Conservation (phyloP, 1,140 invertebrate species). For the Bombus confusus region DNA sequence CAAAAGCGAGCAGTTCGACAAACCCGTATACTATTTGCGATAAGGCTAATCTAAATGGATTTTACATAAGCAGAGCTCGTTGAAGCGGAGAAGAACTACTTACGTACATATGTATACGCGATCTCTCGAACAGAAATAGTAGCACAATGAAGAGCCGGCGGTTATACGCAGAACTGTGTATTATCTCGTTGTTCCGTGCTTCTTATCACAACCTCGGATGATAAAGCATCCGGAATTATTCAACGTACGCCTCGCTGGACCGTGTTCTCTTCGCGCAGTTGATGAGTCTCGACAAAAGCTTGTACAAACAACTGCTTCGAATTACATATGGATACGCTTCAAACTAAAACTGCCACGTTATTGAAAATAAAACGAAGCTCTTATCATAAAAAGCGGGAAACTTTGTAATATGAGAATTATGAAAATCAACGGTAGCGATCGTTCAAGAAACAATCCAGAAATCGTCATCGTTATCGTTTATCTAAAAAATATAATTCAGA, state of each 20-base stretch:
- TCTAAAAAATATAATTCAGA: background rate
- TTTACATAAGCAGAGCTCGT: constrained; percentile 24
- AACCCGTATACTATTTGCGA: constrained; percentile 20
- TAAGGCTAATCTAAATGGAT: constrained; percentile 30
- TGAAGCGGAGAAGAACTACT: background rate
- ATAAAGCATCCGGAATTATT: constrained; percentile 67
- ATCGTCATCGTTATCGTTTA: background rate
- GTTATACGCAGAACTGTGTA: constrained; percentile 32
- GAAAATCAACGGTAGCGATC: background rate
- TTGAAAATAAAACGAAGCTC: background rate
- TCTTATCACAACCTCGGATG: constrained; percentile 55
- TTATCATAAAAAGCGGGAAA: background rate
- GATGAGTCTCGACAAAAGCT: background rate
- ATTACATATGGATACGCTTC: background rate
- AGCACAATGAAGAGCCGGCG: constrained; percentile 31
- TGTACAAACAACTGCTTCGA: background rate
- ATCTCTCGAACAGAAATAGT: constrained; percentile 37
- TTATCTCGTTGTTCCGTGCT: constrained; percentile 56
- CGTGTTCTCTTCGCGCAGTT: background rate
- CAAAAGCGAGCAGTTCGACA: background rate
- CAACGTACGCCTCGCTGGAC: constrained; percentile 32
- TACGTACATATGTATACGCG: background rate
- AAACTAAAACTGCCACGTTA: background rate
- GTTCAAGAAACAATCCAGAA: background rate
- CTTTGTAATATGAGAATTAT: background rate